Evolutionary conservation across 2,113 vertebrate species (phyloP), one percentile per base, ranked within the genome.

Genomic region (Eublepharis macularius): DNA sequence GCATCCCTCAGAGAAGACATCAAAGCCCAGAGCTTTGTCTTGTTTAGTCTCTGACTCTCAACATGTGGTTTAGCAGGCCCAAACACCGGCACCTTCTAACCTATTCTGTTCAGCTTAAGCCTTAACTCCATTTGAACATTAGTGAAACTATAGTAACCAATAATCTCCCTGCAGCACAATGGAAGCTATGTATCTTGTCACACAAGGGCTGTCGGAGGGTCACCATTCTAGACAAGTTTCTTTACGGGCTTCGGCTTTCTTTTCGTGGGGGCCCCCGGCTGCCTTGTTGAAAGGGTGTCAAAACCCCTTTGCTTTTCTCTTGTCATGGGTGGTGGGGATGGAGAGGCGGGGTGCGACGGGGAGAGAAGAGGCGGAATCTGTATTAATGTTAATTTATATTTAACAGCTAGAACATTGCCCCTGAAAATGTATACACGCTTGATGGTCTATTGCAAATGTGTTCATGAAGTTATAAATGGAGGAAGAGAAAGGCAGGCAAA

Each of bases 181-280:
- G 98, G 98, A 99, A 99, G 97, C 98, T 99, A 99, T 99, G 98
- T 99, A 99, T 98, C 98, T 98, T 99, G 98, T 99, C 98, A 97
- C 97, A 98, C 97, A 96, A 97, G 98, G 97, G 97, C 98, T 96
- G 96, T 94, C 93, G 93, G 96, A 94, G 94, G 97, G 97, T 99
- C 98, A 96, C 96, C 92, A 91, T 97, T 97, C 94, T 95, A 96
- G 97, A 97, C 97, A 97, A 97, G 98, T 97, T 97, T 96, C 98
- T 97, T 97, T 95, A 97, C 97, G 97, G 96, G 97, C 96, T 97
- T 96, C 90, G 95, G 97, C 97, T 97, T 98, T 97, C 95, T 97
- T 96, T 92, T 93, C 94, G 21, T 86, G 94, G 95, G 76, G 97
- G 96, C 97, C 96, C 10, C 68, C 32, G 97, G 96, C 98, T 97